These are phyloP conservation scores for Odontamblyopus lacepedii DNA, from an alignment of 2,797 vertebrate species.

Conservation along the genomic window DNA sequence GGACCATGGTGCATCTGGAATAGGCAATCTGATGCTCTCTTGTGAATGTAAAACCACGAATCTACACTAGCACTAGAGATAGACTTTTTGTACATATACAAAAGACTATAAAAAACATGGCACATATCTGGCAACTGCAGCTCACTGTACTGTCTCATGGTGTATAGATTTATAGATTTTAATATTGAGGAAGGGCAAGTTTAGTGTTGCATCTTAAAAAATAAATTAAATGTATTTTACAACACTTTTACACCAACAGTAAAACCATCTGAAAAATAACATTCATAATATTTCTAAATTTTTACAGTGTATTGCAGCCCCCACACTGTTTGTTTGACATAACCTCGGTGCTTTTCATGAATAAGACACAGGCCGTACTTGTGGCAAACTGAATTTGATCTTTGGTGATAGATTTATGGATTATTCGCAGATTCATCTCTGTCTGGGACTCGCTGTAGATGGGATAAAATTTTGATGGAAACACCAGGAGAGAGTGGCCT, in stretches of 20 bases:
- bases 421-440: constrained; percentile 14
- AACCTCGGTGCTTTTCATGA: constrained; percentile 28
- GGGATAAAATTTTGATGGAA: constrained; percentile 10
- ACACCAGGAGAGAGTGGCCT: background rate
- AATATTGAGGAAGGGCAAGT: background rate
- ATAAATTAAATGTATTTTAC: too few relatives aligned
- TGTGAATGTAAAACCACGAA: too few relatives aligned
- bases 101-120: background rate
- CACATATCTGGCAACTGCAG: background rate
- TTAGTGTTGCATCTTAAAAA: background rate
- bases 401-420: constrained; percentile 17
- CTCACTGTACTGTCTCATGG: background rate
- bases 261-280: background rate
- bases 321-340: constrained; percentile 21
- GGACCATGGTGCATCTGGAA: too few relatives aligned
- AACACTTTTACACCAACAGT: background rate
- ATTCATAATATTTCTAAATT: background rate
- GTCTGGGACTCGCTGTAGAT: background rate
- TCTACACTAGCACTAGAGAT: too few relatives aligned
- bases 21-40: too few relatives aligned
- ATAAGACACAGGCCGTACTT: constrained; percentile 32
- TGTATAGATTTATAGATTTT: too few relatives aligned
- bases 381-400: constrained; percentile 21
- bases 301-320: constrained; percentile 25
- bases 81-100: background rate